These are phyloP conservation scores for Tupiocoris notatus DNA, from an alignment of 2,888 invertebrate species.

Conservation along the genomic window DNA sequence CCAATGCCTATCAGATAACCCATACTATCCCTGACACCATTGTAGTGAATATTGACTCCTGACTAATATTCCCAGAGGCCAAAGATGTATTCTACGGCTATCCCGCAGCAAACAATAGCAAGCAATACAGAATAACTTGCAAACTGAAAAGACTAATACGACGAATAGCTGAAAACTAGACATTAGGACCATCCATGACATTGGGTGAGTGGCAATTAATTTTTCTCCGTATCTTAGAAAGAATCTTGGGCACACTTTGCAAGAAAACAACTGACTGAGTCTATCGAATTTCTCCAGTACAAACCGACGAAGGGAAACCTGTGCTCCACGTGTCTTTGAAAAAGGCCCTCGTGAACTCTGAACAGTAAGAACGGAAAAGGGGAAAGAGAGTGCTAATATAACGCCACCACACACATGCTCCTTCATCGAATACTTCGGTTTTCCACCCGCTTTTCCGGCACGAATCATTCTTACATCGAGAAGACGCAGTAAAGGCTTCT, in stretches of 20 bases:
- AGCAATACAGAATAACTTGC: background rate
- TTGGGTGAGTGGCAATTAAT: too few species aligned
- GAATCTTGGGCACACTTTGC: too few species aligned
- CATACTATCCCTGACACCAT: too few species aligned
- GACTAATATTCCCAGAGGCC: too few species aligned
- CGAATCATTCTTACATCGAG: background rate
- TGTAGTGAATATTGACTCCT: too few species aligned
- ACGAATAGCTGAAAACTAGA: background rate
- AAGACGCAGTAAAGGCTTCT: too few species aligned
- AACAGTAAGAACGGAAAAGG: background rate
- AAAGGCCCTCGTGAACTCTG: background rate
- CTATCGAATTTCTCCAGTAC: conserved; percentile 23
- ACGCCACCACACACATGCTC: background rate
- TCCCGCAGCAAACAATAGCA: background rate
- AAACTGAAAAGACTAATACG: background rate
- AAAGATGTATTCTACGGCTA: too few species aligned
- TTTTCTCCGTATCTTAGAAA: too few species aligned
- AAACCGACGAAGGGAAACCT: background rate
- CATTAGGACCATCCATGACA: too few species aligned
- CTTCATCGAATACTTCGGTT: background rate
- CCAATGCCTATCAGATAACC: too few species aligned
- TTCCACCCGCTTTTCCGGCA: background rate
- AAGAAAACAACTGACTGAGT: background rate
- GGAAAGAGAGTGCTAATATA: conserved; percentile 18
- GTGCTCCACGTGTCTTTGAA: conserved; percentile 28